A percentile compares a stretch with the other conserved stretches of the same genome.
Evolutionary conservation across 2,888 invertebrate species (phyloP).

Genomic region (Cantharis rustica): DNA sequence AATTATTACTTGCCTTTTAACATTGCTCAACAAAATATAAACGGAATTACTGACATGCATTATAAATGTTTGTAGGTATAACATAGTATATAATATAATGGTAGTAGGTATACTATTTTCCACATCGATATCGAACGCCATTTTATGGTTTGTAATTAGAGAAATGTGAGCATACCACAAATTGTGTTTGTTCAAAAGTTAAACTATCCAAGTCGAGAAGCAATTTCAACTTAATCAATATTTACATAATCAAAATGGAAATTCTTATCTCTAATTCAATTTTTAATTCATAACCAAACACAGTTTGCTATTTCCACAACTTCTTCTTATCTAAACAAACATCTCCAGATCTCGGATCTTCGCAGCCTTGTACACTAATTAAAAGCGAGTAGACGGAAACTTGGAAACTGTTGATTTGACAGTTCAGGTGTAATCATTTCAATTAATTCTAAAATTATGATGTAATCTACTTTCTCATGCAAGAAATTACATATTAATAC

Average conservation of each 20-base stretch:
- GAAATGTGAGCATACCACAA: neutral
- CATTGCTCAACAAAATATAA: neutral
- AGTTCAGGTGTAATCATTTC: neutral
- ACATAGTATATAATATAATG: too few species aligned
- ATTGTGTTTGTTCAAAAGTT: neutral
- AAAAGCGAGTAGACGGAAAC: neutral
- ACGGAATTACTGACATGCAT: neutral
- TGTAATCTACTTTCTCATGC: neutral
- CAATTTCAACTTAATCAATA: neutral
- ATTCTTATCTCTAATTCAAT: neutral
- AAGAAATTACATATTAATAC: conserved; percentile 1
- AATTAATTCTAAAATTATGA: neutral
- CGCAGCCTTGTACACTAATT: neutral
- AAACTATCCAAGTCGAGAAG: neutral
- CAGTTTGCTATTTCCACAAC: neutral
- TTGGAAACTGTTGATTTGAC: neutral
- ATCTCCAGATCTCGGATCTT: neutral
- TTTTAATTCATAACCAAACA: neutral
- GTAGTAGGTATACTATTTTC: neutral
- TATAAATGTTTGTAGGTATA: neutral
- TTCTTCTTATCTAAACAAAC: neutral
- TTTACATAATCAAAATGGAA: neutral
- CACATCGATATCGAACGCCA: neutral
- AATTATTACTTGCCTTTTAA: conserved; percentile 8
- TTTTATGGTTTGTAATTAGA: neutral